Evolutionary conservation across 2,797 vertebrate genomes (phyloP).

Genomic region (Pseudochaenichthys georgianus): DNA sequence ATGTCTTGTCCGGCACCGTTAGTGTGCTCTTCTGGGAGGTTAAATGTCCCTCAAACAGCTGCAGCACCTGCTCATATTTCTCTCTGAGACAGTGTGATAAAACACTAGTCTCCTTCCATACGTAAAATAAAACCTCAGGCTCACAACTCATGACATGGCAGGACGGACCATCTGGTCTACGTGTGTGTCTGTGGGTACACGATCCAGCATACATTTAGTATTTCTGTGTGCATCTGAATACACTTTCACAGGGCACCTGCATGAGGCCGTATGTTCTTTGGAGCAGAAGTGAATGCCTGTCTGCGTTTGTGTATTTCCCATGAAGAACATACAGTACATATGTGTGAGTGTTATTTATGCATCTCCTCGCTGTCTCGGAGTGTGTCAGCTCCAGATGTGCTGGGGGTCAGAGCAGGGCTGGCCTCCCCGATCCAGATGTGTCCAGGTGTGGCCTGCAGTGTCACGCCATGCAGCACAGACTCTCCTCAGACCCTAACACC

Average conservation of each 20-base stretch:
- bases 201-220: constrained; percentile 30
- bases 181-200: constrained; percentile 18
- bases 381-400: constrained; percentile 75
- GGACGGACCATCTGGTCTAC: constrained; percentile 32
- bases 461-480: constrained; percentile 44
- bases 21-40: constrained; percentile 57
- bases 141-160: constrained; percentile 66
- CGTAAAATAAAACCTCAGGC: constrained; percentile 68
- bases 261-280: constrained; percentile 13
- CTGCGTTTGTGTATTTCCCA: constrained; percentile 57
- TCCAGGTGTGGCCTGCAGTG: constrained; percentile 65
- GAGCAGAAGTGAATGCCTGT: constrained; percentile 36
- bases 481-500: constrained; percentile 36
- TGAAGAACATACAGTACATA: constrained; percentile 55
- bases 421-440: constrained; percentile 64
- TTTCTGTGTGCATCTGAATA: constrained; percentile 26
- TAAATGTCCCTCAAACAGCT: constrained; percentile 61
- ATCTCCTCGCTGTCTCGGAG: constrained; percentile 52
- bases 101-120: constrained; percentile 63
- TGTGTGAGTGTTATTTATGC: constrained; percentile 75
- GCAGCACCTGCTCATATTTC: constrained; percentile 74
- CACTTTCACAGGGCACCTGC: neutral
- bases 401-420: constrained; percentile 61
- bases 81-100: constrained; percentile 67
- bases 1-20: constrained; percentile 41